Base-by-base conservation (phyloP, 2,797 vertebrate species). In the Smutsia temminckii region DNA sequence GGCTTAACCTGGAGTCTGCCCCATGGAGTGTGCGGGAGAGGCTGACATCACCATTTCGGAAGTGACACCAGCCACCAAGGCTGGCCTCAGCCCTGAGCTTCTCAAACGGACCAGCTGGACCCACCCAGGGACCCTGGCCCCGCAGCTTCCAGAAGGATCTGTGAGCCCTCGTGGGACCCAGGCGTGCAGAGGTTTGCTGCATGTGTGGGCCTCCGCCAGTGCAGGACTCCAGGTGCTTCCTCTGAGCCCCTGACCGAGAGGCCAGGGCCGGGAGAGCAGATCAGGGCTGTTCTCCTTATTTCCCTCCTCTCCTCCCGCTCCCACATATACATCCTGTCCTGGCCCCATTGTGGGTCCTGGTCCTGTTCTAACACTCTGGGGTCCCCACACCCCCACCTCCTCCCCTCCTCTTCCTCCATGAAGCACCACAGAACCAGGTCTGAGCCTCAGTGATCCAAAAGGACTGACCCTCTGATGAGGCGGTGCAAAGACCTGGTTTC, bases 1-100 rank as follows among this genome's bases (percentile, higher is more conserved):
- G 0, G 83, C 9, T 11, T 4, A 53, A 92, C 96, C 96, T 80
- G 95, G 72, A 59, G 77, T 55, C 94, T 1, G 23, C 88, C 77
- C n/a, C 11, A 12, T 59, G 2, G 5, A 5, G 21, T 2, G 16
- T 5, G 29, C 14, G 13, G 14, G 46, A 25, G 89, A 74, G 49
- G 69, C 21, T 13, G 51, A 61, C 0, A 5, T 37, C 64, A 75
- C 69, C 72, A 53, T 75, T 74, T 79, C 71, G 72, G 37, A 6
- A 77, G 42, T 95, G 63, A 85, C 51, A 13, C 85, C 78, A 93
- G 86, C 68, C 20, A 32, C 66, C 17, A 0, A 3, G 51, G 6
- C 40, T 7, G 21, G n/a, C 5, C 23, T 7, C 4, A 40, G 17
- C 80, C 46, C 34, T 13, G 32, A 20, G 89, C 6, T 1, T 8